Percentiles rank a stretch among this genome's conserved stretches.
These are phyloP conservation scores for Glareola pratincola DNA, from an alignment of 2,113 vertebrate genomes.

Conservation along the genomic window DNA sequence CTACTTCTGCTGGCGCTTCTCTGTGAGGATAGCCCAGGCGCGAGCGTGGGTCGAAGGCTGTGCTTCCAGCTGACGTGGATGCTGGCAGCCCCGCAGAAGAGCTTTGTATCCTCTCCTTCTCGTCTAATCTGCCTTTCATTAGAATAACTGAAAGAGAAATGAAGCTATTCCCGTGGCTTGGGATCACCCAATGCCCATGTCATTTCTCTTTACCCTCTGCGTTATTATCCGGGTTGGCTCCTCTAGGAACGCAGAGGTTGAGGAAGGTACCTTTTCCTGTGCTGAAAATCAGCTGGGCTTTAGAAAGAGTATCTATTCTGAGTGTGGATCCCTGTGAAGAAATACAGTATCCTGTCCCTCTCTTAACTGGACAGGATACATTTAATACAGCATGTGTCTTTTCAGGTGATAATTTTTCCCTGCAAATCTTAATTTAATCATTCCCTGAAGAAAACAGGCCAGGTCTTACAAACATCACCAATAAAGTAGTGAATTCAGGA, in stretches of 20 bases:
- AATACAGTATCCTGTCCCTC: neutral
- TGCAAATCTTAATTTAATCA: neutral
- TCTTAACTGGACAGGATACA: neutral
- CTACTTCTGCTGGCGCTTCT: neutral
- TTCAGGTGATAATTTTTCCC: neutral
- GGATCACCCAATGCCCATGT: neutral
- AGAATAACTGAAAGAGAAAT: neutral
- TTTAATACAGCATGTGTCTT: neutral
- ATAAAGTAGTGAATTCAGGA: neutral
- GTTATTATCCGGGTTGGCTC: neutral
- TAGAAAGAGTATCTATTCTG: neutral
- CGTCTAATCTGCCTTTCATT: neutral
- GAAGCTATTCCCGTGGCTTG: neutral
- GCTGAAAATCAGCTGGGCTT: neutral
- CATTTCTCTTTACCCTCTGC: neutral
- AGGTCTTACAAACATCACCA: neutral
- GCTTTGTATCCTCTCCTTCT: neutral
- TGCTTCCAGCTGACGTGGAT: neutral
- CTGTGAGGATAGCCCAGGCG: neutral
- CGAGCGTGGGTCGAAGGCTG: neutral
- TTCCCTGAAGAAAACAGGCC: neutral
- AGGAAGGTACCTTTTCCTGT: neutral
- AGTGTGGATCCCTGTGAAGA: neutral
- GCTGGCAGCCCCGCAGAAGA: neutral
- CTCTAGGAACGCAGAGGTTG: neutral